Base-by-base conservation (phyloP, 2,113 vertebrate genomes). In the Synodontis membranacea region DNA sequence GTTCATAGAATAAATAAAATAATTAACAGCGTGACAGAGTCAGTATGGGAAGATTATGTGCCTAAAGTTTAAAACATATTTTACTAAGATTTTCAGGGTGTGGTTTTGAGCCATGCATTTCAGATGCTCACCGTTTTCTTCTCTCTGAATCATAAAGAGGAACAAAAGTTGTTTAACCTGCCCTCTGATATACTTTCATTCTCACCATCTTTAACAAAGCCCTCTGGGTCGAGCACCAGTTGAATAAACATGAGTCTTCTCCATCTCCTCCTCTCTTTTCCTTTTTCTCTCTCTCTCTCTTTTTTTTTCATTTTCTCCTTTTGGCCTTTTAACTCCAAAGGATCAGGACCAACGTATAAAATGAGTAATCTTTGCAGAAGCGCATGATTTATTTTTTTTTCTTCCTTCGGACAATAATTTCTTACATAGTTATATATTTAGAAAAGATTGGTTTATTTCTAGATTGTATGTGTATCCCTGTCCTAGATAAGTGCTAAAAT, bases 161-260 rank as follows among this genome's bases (percentile, higher is more conserved):
- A 44, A 62, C 42, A 60, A 76, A 76, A 87, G 50, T 86, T 56
- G 31, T 89, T 84, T 84, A 74, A 84, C 85, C 52, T 84, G 42
- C 60, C 46, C 50, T 60, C 23, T 79, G 7, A 48, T 34, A 52
- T 78, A 60, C 79, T 37, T 46, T 39, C 28, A 66, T 83, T 88
- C 80, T 60, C 76, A 84, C 64, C 62, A 79, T 86, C 84, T 84
- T 89, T 66, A 44, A 82, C 81, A 21, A 52, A 52, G 54, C 72
- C 79, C 78, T 83, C 28, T 17, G 72, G 87, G 87, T 88, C 91
- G 88, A 91, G 88, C 85, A 87, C 84, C 87, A 86, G 81, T 72
- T 89, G 82, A 92, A 88, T 88, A 91, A 84, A 90, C 88, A 88
- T 86, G 84, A 85, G 89, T 58, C 2, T 79, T 68, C 50, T 81